A percentile compares a stretch with the other conserved stretches of the same genome.
Evolutionary conservation across 2,888 invertebrate species (phyloP).

Genomic region (Lithosia quadra): DNA sequence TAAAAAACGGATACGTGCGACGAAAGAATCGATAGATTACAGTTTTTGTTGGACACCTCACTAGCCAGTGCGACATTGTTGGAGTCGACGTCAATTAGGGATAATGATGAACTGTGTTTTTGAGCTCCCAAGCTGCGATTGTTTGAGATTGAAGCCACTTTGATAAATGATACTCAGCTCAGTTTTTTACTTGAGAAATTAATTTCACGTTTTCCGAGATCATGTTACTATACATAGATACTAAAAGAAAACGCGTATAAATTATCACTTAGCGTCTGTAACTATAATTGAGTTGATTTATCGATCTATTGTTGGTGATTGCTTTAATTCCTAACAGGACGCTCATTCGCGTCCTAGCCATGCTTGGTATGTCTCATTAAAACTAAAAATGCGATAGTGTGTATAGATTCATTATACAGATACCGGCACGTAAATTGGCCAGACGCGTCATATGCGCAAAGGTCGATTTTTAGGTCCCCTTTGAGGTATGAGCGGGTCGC

Average conservation of each 20-base stretch:
- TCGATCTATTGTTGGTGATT: neutral
- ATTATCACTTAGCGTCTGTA: conserved; percentile 22
- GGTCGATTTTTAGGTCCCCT: too few species aligned
- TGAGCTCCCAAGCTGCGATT: conserved; percentile 65
- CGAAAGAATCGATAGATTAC: conserved; percentile 82
- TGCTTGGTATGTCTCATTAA: neutral
- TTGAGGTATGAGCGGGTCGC: too few species aligned
- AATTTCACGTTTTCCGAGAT: conserved; percentile 48
- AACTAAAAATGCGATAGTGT: too few species aligned
- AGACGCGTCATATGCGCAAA: too few species aligned
- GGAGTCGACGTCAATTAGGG: conserved; percentile 80
- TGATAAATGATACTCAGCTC: conserved; percentile 50
- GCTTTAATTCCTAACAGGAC: neutral
- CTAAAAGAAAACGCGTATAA: conserved; percentile 43
- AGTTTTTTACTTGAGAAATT: conserved; percentile 48
- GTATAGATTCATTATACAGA: too few species aligned
- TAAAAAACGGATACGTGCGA: conserved; percentile 78
- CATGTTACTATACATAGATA: conserved; percentile 27
- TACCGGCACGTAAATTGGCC: too few species aligned
- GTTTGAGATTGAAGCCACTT: conserved; percentile 59
- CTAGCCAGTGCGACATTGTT: conserved; percentile 79
- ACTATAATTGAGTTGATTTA: neutral
- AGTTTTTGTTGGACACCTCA: conserved; percentile 74
- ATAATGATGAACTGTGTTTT: conserved; percentile 80
- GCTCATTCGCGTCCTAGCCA: neutral